Evolutionary conservation across 2,113 vertebrate genomes (phyloP), one percentile per base, ranked within the genome.

Genomic region (Prunella himalayana): DNA sequence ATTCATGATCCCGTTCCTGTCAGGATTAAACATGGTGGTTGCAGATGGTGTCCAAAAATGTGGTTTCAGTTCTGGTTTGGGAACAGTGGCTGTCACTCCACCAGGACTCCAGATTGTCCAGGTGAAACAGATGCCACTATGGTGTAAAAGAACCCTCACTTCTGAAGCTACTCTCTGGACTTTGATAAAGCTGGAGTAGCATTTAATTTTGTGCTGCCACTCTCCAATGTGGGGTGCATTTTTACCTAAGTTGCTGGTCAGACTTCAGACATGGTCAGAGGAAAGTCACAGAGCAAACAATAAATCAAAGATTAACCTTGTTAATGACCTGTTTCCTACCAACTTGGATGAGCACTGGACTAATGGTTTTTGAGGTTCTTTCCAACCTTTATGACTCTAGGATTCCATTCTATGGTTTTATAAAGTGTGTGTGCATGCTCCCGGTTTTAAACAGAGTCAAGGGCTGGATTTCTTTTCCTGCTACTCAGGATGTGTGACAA

Each of bases 11-110:
- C 6, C 1, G 0, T 51, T 83, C 24, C 64, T 17, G 8, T 76
- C 28, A 37, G 31, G 28, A 42, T 59, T 57, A 93, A 68, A 60
- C 59, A 21, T 5, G 30, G 10, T 47, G 16, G 1, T 1, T 11
- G 3, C 9, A 79, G 15, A 23, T 7, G 39, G 19, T 4, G 1
- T 19, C 16, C 2, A 0, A 60, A 85, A 75, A 8, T 1, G 14
- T 22, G 11, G 15, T 61, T 72, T 69, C 31, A 64, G 4, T 20
- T 75, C 25, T 19, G 5, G 7, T 2, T 1, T 68, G 44, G 19
- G 20, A 23, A 30, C 8, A 4, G 21, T 21, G 57, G 7, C 9
- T 1, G 0, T 64, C 2, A 1, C 14, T 60, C 39, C 3, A 4
- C 4, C 21, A 35, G 11, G 5, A 17, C 3, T 44, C 47, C 18